Evolutionary conservation across 2,797 vertebrate species (phyloP).

Genomic region (Manis javanica): DNA sequence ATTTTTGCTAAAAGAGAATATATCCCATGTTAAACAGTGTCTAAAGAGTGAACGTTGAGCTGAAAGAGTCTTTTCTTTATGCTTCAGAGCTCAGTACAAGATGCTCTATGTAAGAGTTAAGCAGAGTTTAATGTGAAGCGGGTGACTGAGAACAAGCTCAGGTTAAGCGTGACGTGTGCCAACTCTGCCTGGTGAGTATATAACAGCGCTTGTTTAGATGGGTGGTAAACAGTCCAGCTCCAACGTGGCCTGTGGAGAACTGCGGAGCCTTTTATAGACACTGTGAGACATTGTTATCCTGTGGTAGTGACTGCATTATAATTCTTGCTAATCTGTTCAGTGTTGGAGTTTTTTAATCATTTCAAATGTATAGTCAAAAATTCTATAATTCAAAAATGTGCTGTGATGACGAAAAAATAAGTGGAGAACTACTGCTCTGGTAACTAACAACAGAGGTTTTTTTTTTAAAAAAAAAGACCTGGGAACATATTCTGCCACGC

Average conservation of each 20-base stretch:
- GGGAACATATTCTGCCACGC: not conserved
- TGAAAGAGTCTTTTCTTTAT: not conserved
- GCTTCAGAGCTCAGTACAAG: not conserved
- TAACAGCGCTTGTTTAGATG: slow-evolving; percentile 56
- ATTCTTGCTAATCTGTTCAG: slow-evolving; percentile 55
- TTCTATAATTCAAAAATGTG: not conserved
- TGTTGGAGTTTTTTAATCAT: slow-evolving; percentile 52
- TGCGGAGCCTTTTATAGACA: slow-evolving; percentile 63
- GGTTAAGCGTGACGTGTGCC: not conserved
- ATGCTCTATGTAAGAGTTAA: not conserved
- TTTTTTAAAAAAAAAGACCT: not conserved
- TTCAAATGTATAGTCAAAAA: slow-evolving; percentile 31
- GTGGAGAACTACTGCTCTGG: not conserved
- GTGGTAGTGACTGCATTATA: not conserved
- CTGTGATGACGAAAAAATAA: not conserved
- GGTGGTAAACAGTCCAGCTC: slow-evolving; percentile 44
- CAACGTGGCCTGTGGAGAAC: not conserved
- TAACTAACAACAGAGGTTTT: not conserved
- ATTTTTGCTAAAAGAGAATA: not conserved
- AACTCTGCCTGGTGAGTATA: not conserved
- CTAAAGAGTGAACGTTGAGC: not conserved
- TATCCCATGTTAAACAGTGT: not conserved
- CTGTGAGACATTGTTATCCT: slow-evolving; percentile 5
- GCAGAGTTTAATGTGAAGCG: not conserved
- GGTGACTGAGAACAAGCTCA: not conserved